Evolutionary conservation across 2,113 vertebrate genomes (phyloP).

Genomic region (Nipponia nippon): DNA sequence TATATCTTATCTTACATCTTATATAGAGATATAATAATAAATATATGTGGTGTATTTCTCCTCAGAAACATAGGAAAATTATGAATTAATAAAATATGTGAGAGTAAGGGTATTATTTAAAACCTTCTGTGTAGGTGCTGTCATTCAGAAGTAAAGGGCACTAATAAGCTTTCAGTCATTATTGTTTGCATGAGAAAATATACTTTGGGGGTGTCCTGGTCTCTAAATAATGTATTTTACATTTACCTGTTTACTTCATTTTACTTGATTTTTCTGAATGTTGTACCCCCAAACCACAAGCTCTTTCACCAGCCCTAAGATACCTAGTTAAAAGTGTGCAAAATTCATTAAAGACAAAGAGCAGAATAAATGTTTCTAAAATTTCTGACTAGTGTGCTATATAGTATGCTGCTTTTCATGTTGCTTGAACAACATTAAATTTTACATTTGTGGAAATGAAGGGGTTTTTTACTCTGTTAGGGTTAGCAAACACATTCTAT

Average conservation of each 20-base stretch:
- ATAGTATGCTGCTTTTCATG: neutral
- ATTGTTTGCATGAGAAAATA: neutral
- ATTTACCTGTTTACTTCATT: neutral
- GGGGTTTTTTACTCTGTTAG: rapidly evolving
- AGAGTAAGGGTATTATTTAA: neutral
- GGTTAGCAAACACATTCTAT: neutral
- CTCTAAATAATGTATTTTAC: neutral
- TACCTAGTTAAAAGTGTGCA: neutral
- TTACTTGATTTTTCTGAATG: neutral
- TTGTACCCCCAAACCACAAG: neutral
- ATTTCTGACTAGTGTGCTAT: neutral
- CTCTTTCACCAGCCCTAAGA: neutral
- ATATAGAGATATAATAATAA: neutral
- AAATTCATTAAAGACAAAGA: neutral
- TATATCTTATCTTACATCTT: too few relatives aligned
- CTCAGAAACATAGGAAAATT: neutral
- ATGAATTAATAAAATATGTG: neutral
- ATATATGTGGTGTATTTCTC: neutral
- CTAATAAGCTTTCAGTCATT: neutral
- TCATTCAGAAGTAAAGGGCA: neutral
- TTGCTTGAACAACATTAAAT: neutral
- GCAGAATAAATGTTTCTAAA: neutral
- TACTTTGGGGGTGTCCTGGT: neutral
- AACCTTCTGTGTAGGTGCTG: neutral
- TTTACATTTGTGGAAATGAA: neutral